phyloP scores from a whole-genome alignment of 2,797 vertebrate genomes.

The Sebastes hubbsi region DNA sequence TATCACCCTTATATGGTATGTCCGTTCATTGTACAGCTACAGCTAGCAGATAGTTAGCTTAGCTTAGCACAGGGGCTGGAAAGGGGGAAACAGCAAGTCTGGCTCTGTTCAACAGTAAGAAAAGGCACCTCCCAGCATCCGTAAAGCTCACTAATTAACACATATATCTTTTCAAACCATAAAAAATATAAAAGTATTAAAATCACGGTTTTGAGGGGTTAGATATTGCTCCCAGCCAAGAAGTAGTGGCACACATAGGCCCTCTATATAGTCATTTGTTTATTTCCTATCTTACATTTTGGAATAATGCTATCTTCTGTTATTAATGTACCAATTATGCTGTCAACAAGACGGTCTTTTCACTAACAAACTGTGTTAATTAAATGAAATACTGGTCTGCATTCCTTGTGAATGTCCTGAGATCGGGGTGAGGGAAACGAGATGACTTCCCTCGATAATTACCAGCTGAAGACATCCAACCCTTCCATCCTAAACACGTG shows the following conservation, averaged over 20 bases:
- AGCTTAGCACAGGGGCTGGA: not conserved
- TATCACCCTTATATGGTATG: too few relatives aligned
- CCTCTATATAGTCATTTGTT: not conserved
- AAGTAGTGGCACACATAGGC: not conserved
- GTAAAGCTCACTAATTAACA: not conserved
- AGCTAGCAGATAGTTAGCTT: not conserved
- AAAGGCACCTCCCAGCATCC: not conserved
- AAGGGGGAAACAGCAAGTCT: not conserved
- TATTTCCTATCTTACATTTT: not conserved
- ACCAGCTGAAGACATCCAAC: too few relatives aligned
- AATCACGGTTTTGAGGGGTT: not conserved
- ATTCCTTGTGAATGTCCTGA: not conserved
- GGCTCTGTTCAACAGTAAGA: not conserved
- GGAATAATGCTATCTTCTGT: not conserved
- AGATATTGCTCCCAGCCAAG: not conserved
- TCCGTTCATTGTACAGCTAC: not conserved
- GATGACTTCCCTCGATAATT: fast-evolving
- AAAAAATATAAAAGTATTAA: not conserved
- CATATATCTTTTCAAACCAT: not conserved
- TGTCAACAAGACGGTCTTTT: not conserved
- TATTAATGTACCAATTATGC: not conserved
- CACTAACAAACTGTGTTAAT: not conserved
- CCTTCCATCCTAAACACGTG: not conserved
- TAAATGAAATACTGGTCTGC: not conserved
- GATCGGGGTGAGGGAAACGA: not conserved